Evolutionary conservation across 2,888 invertebrate species (phyloP).

Genomic region (Mellilla xanthometata): DNA sequence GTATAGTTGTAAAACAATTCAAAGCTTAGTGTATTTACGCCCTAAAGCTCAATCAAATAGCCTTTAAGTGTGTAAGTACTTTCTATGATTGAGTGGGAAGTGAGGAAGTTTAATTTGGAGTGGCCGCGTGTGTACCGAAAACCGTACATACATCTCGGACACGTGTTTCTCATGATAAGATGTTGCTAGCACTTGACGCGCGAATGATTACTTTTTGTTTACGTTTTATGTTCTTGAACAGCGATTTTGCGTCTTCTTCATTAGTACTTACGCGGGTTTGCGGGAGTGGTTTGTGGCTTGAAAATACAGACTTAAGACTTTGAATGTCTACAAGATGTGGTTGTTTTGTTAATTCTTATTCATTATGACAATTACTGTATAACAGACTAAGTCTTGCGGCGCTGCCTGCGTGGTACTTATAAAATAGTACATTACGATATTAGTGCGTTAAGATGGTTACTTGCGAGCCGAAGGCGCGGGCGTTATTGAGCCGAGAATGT

Average conservation of each 20-base stretch:
- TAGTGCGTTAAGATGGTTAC: too few relatives aligned
- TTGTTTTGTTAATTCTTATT: too few relatives aligned
- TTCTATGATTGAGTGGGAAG: constrained; percentile 28
- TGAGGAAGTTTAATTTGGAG: constrained; percentile 26
- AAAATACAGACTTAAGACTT: too few relatives aligned
- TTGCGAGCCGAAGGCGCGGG: too few relatives aligned
- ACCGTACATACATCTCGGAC: constrained; percentile 18
- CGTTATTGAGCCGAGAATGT: too few relatives aligned
- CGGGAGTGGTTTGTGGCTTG: not conserved
- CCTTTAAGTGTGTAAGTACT: constrained; percentile 15
- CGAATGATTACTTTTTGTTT: constrained; percentile 22
- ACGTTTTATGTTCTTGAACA: constrained; percentile 9
- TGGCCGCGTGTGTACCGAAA: constrained; percentile 23
- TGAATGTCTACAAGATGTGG: too few relatives aligned
- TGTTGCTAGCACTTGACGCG: constrained; percentile 12
- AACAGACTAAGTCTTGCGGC: too few relatives aligned
- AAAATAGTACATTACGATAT: too few relatives aligned
- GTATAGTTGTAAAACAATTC: not conserved
- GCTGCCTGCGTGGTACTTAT: too few relatives aligned
- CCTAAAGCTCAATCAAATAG: constrained; percentile 21
- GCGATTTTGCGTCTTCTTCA: constrained; percentile 6
- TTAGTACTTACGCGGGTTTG: not conserved
- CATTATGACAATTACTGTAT: too few relatives aligned
- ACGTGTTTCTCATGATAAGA: constrained; percentile 17
- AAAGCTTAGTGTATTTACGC: constrained; percentile 1